Evolutionary conservation across 2,797 vertebrate genomes (phyloP).

Genomic region (Neoniphon sammara): DNA sequence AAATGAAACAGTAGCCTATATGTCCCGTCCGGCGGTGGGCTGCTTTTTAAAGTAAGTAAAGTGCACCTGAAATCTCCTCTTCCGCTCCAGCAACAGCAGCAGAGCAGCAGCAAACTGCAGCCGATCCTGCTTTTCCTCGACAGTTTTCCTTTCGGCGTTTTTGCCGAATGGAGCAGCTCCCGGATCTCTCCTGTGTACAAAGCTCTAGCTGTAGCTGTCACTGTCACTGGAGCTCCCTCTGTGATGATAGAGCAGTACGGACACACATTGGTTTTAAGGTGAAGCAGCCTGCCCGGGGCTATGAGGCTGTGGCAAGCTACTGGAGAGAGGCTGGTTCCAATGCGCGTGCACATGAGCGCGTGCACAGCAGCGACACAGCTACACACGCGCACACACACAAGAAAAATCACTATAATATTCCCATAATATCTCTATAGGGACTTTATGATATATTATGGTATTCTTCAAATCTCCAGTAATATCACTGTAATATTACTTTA

Average conservation of each 20-base stretch:
- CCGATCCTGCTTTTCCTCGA: slow-evolving; percentile 5
- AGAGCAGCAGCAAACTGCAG: slow-evolving; percentile 7
- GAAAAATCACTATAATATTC: slow-evolving; percentile 7
- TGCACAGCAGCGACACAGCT: slow-evolving; percentile 3
- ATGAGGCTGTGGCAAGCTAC: slow-evolving; percentile 13
- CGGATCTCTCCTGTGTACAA: slow-evolving; percentile 58
- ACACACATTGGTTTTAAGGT: neutral
- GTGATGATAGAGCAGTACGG: neutral
- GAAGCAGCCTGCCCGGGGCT: slow-evolving; percentile 8
- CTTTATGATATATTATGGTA: neutral
- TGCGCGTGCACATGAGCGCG: slow-evolving; percentile 34
- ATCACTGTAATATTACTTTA: too few relatives aligned
- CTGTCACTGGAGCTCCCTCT: slow-evolving; percentile 5
- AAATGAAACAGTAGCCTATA: neutral
- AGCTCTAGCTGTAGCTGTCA: neutral
- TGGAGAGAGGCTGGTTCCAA: slow-evolving; percentile 14
- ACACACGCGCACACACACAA: neutral
- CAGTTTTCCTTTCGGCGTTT: neutral
- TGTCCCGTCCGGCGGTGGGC: slow-evolving; percentile 3
- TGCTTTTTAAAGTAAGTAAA: neutral
- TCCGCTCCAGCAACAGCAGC: neutral
- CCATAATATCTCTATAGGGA: neutral
- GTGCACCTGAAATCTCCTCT: slow-evolving; percentile 8
- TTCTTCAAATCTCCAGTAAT: neutral
- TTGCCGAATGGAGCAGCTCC: slow-evolving; percentile 39